phyloP scores from a whole-genome alignment of 2,797 vertebrate genomes.

The Discoglossus pictus region DNA sequence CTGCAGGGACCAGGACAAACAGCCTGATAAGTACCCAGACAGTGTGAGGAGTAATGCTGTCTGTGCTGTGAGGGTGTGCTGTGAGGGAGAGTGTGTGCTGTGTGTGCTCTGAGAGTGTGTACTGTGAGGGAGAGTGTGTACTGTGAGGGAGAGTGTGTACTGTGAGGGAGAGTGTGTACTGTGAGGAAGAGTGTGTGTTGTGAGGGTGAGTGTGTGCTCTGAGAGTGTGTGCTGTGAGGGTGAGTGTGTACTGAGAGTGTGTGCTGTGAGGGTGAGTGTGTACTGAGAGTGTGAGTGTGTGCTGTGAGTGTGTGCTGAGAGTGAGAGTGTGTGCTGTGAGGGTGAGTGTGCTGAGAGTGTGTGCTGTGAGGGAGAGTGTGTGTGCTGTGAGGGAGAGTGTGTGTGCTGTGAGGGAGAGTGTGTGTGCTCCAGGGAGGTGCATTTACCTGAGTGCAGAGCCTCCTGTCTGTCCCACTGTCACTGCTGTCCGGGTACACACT shows the following conservation, averaged over 20 bases:
- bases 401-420: too few species aligned
- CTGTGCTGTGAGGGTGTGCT: neutral
- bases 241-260: neutral
- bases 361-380: too few species aligned
- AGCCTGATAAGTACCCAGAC: constrained; percentile 9
- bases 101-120: neutral
- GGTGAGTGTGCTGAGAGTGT: too few species aligned
- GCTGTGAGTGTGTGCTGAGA: too few species aligned
- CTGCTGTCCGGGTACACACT: neutral
- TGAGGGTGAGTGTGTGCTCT: too few species aligned
- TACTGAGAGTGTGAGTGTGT: neutral
- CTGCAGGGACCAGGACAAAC: constrained; percentile 11
- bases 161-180: neutral
- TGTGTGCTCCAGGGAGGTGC: neutral
- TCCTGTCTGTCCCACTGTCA: neutral
- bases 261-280: neutral
- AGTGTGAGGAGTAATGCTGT: neutral
- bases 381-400: too few species aligned
- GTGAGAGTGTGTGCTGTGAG: neutral
- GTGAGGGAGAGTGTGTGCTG: neutral
- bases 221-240: neutral
- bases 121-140: neutral
- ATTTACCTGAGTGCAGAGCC: neutral
- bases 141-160: too few species aligned
- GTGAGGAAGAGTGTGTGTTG: neutral